phyloP scores from a whole-genome alignment of 2,113 vertebrate species.

The Empidonax alnorum region DNA sequence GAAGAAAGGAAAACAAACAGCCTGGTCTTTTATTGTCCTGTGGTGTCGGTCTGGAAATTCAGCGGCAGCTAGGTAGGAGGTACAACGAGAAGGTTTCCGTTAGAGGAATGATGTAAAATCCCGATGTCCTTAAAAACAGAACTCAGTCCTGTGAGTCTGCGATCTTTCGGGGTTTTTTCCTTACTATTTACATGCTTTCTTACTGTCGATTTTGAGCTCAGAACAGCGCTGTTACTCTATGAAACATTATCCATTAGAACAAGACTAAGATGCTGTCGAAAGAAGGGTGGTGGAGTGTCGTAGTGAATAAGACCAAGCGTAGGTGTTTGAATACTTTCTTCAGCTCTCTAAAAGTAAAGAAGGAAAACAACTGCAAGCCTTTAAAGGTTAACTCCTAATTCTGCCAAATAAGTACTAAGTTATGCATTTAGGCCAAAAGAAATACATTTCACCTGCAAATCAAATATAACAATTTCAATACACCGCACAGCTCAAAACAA shows the following conservation, averaged over 20 bases:
- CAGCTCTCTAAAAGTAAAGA: neutral
- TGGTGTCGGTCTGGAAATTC: constrained; percentile 3
- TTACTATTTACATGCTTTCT: neutral
- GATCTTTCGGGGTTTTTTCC: neutral
- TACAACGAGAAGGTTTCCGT: neutral
- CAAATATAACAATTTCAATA: neutral
- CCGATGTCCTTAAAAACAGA: neutral
- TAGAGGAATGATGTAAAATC: constrained; percentile 7
- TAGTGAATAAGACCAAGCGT: neutral
- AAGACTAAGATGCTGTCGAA: neutral
- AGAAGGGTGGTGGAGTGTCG: neutral
- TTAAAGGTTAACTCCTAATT: constrained; percentile 4
- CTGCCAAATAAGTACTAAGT: neutral
- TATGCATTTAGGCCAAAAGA: constrained; percentile 23
- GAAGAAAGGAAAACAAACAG: neutral
- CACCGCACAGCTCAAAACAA: neutral
- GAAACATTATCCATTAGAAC: neutral
- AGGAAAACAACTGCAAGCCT: neutral
- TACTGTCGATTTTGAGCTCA: neutral
- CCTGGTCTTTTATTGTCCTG: neutral
- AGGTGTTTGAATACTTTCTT: neutral
- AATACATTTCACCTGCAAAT: neutral
- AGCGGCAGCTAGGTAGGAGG: neutral
- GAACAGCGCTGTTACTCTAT: neutral
- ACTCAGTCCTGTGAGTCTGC: neutral